A percentile compares a stretch with the other conserved stretches of the same genome.
phyloP scores from a whole-genome alignment of 2,113 vertebrate genomes.

The Okapia johnstoni region DNA sequence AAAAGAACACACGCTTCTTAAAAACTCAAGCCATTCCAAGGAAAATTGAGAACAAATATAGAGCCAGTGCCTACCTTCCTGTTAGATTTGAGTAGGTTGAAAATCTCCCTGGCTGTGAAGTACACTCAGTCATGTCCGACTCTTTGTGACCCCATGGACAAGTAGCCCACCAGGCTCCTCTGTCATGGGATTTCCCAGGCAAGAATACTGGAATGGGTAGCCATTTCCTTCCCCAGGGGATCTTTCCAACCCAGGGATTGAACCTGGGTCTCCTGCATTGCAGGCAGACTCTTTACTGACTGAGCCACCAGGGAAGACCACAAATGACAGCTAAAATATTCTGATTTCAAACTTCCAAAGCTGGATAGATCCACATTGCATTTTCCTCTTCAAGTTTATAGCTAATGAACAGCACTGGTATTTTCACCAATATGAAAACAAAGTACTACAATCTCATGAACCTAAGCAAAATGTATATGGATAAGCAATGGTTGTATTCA shows the following conservation, averaged over 20 bases:
- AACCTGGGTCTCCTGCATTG: not conserved
- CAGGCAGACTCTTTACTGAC: not conserved
- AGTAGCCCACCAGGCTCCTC: not conserved
- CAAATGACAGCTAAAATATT: not conserved
- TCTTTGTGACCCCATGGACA: not conserved
- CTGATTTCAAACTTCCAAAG: not conserved
- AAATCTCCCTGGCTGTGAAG: not conserved
- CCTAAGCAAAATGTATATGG: not conserved
- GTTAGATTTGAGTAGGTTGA: not conserved
- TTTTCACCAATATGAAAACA: not conserved
- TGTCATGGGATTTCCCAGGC: not conserved
- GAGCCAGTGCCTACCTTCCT: not conserved
- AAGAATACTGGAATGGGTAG: not conserved
- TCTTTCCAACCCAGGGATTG: not conserved
- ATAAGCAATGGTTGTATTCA: not conserved
- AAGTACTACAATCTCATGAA: not conserved
- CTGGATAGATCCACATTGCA: not conserved
- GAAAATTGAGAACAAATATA: constrained; percentile 18
- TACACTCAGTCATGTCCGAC: not conserved
- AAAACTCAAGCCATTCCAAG: constrained; percentile 28
- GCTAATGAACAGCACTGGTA: not conserved
- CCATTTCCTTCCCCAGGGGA: not conserved
- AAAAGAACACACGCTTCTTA: constrained; percentile 9
- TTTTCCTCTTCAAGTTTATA: not conserved
- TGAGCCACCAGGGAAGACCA: not conserved